These are phyloP conservation scores for Laothoe populi DNA, from an alignment of 2,888 invertebrate genomes.

Conservation along the genomic window DNA sequence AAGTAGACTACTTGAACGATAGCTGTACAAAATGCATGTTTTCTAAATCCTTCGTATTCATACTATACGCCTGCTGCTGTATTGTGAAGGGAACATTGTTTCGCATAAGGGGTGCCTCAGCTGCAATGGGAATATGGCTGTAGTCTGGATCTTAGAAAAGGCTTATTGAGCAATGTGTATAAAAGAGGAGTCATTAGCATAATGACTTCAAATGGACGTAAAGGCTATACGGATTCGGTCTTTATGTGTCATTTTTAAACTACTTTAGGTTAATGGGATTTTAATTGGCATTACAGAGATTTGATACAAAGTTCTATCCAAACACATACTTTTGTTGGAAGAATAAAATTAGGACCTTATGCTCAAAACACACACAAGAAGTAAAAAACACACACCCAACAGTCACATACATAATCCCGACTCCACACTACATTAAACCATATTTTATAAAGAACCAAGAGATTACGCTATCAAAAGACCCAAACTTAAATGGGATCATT, in stretches of 20 bases:
- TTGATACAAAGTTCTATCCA: not conserved
- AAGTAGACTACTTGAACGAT: constrained; percentile 7
- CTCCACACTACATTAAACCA: too few relatives aligned
- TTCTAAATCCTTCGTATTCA: not conserved
- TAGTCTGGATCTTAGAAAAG: constrained; percentile 7
- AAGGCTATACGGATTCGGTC: not conserved
- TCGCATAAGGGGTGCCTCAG: not conserved
- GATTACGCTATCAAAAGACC: too few relatives aligned
- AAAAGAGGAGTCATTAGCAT: constrained; percentile 1
- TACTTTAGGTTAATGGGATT: not conserved
- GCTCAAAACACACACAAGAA: too few relatives aligned
- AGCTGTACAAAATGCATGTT: not conserved
- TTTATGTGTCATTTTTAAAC: too few relatives aligned
- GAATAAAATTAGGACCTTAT: too few relatives aligned
- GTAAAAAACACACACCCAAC: too few relatives aligned
- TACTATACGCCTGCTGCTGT: not conserved
- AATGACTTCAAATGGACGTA: not conserved
- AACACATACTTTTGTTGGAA: too few relatives aligned
- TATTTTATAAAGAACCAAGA: too few relatives aligned
- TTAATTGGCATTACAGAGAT: not conserved
- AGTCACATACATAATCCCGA: too few relatives aligned
- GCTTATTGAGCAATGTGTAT: not conserved
- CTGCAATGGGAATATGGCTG: not conserved
- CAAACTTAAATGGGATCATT: too few relatives aligned
- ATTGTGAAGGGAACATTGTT: not conserved